phyloP scores from a whole-genome alignment of 2,797 vertebrate genomes.

The Neoniphon sammara region DNA sequence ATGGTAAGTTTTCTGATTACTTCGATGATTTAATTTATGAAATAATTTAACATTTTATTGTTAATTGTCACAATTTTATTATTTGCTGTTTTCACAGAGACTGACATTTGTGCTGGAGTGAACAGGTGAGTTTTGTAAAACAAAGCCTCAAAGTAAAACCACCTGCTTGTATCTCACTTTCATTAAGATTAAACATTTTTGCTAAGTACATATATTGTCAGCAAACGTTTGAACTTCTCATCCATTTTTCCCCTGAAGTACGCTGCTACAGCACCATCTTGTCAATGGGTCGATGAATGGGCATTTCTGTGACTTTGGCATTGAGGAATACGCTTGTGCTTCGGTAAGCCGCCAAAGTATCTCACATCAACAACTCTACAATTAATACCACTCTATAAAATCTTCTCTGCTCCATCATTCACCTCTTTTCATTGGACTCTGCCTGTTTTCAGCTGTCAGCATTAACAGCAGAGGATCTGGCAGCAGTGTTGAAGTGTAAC shows the following conservation, averaged over 20 bases:
- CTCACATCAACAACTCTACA: background rate
- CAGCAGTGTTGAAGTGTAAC: constrained; percentile 62
- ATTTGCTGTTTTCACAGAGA: constrained; percentile 53
- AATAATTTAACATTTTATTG: background rate
- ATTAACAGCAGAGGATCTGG: constrained; percentile 63
- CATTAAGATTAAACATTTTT: background rate
- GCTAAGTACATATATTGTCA: background rate
- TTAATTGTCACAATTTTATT: background rate
- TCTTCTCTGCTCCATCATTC: background rate
- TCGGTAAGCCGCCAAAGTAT: constrained; percentile 47
- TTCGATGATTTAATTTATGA: background rate
- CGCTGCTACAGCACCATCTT: constrained; percentile 59
- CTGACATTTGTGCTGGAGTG: constrained; percentile 62
- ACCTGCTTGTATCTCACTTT: background rate
- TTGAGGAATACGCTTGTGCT: constrained; percentile 70
- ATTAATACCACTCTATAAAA: background rate
- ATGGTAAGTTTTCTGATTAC: constrained; percentile 61
- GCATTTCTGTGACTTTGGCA: constrained; percentile 56
- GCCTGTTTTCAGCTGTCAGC: constrained; percentile 55
- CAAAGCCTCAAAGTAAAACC: background rate
- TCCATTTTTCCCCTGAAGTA: constrained; percentile 51
- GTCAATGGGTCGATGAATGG: constrained; percentile 6
- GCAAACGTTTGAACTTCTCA: background rate
- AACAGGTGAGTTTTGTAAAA: constrained; percentile 72
- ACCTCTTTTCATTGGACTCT: background rate